phyloP scores from a whole-genome alignment of 2,888 invertebrate species.

The Lissocephala sabroskyi region DNA sequence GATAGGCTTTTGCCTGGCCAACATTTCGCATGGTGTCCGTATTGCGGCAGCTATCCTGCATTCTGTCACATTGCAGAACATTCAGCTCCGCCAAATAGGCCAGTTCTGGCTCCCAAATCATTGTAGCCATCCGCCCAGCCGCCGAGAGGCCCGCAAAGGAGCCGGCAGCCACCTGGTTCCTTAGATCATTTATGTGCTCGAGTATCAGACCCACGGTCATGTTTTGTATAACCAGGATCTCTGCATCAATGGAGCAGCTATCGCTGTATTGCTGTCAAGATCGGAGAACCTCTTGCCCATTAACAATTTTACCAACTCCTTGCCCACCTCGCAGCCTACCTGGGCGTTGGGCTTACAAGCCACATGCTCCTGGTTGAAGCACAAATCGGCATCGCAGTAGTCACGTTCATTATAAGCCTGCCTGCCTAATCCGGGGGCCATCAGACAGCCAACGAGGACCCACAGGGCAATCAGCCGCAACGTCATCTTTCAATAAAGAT shows the following conservation, averaged over 20 bases:
- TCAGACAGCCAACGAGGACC: too few relatives aligned
- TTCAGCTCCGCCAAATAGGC: conserved; percentile 25
- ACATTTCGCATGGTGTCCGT: conserved; percentile 4
- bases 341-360: neutral
- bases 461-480: too few relatives aligned
- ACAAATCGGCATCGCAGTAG: too few relatives aligned
- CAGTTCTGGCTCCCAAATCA: conserved; percentile 30
- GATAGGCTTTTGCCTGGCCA: conserved; percentile 27
- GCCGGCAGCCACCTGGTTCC: conserved; percentile 20
- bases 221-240: neutral
- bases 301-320: neutral
- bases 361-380: too few relatives aligned
- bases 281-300: too few relatives aligned
- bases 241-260: conserved; percentile 17
- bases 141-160: neutral
- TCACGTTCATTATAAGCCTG: too few relatives aligned
- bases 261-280: conserved; percentile 14
- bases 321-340: neutral
- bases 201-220: neutral
- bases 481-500: too few relatives aligned
- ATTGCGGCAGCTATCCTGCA: conserved; percentile 18
- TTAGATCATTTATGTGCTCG: conserved; percentile 3
- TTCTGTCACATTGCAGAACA: conserved; percentile 10
- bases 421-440: too few relatives aligned
- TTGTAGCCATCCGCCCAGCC: conserved; percentile 25